These are phyloP conservation scores for Pangasius mekongensis DNA, from an alignment of 2,797 vertebrate genomes.

Conservation along the genomic window DNA sequence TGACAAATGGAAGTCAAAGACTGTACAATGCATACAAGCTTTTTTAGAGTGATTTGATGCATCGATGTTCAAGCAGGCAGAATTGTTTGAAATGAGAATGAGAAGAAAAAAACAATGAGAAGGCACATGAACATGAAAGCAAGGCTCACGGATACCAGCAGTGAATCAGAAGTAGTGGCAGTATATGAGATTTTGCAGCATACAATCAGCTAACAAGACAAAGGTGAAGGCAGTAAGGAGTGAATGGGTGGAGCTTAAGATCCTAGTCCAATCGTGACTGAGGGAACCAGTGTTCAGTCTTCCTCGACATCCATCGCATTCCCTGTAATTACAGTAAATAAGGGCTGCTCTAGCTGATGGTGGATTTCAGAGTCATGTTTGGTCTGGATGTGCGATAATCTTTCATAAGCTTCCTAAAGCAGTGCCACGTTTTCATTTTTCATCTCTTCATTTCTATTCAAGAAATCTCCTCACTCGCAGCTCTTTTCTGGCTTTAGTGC, in stretches of 20 bases:
- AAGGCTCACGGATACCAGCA: neutral
- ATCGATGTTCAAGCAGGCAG: neutral
- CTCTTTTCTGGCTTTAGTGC: neutral
- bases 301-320: neutral
- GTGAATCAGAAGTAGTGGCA: neutral
- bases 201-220: neutral
- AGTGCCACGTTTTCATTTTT: conserved; percentile 1
- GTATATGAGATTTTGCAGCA: neutral
- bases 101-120: neutral
- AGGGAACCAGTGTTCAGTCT: neutral
- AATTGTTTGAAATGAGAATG: neutral
- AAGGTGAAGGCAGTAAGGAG: neutral
- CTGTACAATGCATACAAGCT: neutral
- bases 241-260: neutral
- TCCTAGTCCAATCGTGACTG: neutral
- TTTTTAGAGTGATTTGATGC: conserved; percentile 1
- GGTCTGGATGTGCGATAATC: neutral
- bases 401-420: conserved; percentile 12
- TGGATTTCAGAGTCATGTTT: neutral
- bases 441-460: conserved; percentile 12
- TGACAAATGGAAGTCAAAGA: conserved; percentile 1
- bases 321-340: conserved; percentile 36
- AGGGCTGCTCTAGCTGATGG: neutral
- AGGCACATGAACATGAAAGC: neutral
- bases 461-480: neutral